These are phyloP conservation scores for Pemphigus obesinymphae DNA, from an alignment of 1,140 invertebrate genomes.

Conservation along the genomic window DNA sequence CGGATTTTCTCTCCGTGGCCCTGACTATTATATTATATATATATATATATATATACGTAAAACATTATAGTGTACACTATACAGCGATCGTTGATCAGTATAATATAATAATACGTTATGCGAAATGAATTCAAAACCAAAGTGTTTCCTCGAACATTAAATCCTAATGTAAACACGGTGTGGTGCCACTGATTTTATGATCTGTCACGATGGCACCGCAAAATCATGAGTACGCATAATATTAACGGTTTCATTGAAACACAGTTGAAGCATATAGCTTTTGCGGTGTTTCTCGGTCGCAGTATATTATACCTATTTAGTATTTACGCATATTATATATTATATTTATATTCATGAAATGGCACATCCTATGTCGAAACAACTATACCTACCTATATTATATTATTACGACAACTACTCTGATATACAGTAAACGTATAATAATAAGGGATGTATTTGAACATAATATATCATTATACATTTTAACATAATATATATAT, in stretches of 20 bases:
- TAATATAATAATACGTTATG: neutral
- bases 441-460: neutral
- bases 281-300: neutral
- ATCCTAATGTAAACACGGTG: slow-evolving; percentile 7
- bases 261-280: slow-evolving; percentile 8
- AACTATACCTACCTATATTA: no score
- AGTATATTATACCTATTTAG: no score
- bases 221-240: slow-evolving; percentile 16
- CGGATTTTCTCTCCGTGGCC: no score
- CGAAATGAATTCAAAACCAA: slow-evolving; percentile 5
- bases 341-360: neutral
- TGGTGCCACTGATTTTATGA: slow-evolving; percentile 27
- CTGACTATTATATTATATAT: neutral
- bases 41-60: neutral
- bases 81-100: neutral
- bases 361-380: neutral
- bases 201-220: slow-evolving; percentile 36
- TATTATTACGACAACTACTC: neutral
- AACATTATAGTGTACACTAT: no score
- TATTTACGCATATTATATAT: neutral
- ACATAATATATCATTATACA: neutral
- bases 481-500: neutral
- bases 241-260: neutral
- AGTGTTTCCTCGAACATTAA: slow-evolving; percentile 7
- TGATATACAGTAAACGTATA: no score